A percentile compares a stretch with the other conserved stretches of the same genome.
These are phyloP conservation scores for Anoura caudifer DNA, from an alignment of 2,113 vertebrate genomes.

Conservation along the genomic window DNA sequence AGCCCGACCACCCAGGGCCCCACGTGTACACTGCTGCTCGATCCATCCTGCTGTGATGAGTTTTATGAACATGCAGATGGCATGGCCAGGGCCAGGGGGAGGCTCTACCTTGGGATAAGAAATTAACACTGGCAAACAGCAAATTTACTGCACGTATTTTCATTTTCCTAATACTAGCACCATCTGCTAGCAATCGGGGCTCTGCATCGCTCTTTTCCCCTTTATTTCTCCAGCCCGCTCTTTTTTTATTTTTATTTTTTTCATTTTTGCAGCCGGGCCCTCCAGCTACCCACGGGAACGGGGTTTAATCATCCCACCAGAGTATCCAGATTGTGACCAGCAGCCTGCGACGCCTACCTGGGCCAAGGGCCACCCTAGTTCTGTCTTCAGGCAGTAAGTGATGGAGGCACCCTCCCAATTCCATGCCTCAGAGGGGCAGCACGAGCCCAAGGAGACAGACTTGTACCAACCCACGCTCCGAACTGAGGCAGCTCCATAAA, in stretches of 20 bases:
- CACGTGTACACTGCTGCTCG: background rate
- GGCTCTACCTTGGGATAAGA: slow-evolving; percentile 83
- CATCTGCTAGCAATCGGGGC: slow-evolving; percentile 87
- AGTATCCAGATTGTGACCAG: background rate
- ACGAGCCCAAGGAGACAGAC: background rate
- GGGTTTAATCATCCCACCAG: background rate
- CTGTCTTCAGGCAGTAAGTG: background rate
- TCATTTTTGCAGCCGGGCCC: background rate
- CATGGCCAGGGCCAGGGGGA: slow-evolving; percentile 78
- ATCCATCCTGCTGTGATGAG: slow-evolving; percentile 65
- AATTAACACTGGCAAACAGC: slow-evolving; percentile 85
- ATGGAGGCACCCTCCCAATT: background rate
- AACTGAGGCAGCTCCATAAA: background rate
- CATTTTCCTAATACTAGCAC: slow-evolving; percentile 85
- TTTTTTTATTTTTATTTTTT: background rate
- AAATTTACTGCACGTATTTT: slow-evolving; percentile 87
- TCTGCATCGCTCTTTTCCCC: background rate
- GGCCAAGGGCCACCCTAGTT: background rate
- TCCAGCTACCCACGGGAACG: background rate
- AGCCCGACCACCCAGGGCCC: slow-evolving; percentile 15
- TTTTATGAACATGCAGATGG: slow-evolving; percentile 83
- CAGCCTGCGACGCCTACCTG: background rate
- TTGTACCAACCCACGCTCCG: background rate
- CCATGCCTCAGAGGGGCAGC: background rate
- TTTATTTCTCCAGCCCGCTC: slow-evolving; percentile 32